Evolutionary conservation across 2,888 invertebrate species (phyloP), one percentile per base, ranked within the genome.

Genomic region (Agrochola lychnidis): DNA sequence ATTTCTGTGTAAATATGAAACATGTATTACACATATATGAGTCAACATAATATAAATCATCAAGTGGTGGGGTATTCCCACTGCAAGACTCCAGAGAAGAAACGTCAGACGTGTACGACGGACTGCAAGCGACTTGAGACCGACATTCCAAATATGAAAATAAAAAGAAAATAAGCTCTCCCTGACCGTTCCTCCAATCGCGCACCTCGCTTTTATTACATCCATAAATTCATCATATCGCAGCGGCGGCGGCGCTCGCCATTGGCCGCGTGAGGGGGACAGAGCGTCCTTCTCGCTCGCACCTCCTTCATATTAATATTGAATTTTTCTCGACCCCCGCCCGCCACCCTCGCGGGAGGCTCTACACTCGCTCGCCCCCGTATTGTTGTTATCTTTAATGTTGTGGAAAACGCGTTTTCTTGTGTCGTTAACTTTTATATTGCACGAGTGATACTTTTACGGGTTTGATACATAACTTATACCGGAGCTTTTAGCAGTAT

Each of bases 141-240:
- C 94, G 91, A 95, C 94, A 94, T 94, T 94, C 93, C 94, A 94
- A 94, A 96, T 96, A 97, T 97, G 96, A 97, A 96, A 96, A 96
- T 96, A 96, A 96, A 96, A 96, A 97, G 96, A 96, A 96, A 96
- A 97, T 97, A 96, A 96, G 95, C 96, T 95, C 95, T 92, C 94
- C 92, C 94, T 95, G 94, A 93, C 94, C 94, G 94, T 88, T 97
- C 97, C 96, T 97, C 97, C 97, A 97, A 97, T 97, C 97, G 97
- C 97, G 97, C 95, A 96, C 96, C 97, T 96, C 96, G 96, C 96
- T 97, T 97, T 97, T 97, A 97, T 98, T 98, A 98, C 98, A 98
- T 98, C 98, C 98, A 98, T 98, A 98, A 98, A 98, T 98, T 97
- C 97, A 97, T 97, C 97, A 97, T 97, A 97, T 97, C 97, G 96